These are phyloP conservation scores for Caenorhabditis becei DNA, from an alignment of 2,888 invertebrate genomes.

Conservation along the genomic window DNA sequence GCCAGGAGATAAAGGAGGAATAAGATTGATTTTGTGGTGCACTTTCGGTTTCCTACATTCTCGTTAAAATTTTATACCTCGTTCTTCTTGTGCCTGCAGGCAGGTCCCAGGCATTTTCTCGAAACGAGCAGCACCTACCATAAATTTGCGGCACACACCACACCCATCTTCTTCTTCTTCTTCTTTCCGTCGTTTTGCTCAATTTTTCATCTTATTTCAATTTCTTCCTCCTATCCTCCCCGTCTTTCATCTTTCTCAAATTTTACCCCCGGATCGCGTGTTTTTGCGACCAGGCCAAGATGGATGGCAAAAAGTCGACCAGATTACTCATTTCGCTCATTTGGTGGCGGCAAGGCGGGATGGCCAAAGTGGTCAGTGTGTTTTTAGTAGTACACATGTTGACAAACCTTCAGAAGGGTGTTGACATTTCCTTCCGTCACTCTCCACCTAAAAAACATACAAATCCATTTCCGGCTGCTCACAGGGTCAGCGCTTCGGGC, in stretches of 20 bases:
- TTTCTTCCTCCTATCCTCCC: constrained; percentile 5
- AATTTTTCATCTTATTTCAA: constrained; percentile 45
- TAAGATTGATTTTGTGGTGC: constrained; percentile 10
- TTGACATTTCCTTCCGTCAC: not conserved
- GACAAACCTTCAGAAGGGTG: not conserved
- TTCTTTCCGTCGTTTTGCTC: constrained; percentile 14
- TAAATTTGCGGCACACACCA: constrained; percentile 44
- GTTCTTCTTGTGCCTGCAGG: constrained; percentile 2
- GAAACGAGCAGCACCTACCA: constrained; percentile 44
- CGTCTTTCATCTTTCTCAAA: too few species aligned
- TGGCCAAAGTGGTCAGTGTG: not conserved
- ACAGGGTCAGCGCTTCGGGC: too few species aligned
- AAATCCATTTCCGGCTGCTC: too few species aligned
- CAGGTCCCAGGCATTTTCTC: constrained; percentile 42
- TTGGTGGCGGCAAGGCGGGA: not conserved
- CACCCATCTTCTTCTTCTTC: constrained; percentile 26
- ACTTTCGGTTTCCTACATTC: too few species aligned
- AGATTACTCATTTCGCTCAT: constrained; percentile 6
- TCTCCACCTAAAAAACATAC: too few species aligned
- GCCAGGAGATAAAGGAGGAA: constrained; percentile 6
- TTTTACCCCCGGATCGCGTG: constrained; percentile 2
- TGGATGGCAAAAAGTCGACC: not conserved
- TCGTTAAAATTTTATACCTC: constrained; percentile 40
- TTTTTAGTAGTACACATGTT: constrained; percentile 15
- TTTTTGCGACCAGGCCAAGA: constrained; percentile 5